Evolutionary conservation across 2,797 vertebrate species (phyloP).

Genomic region (Pitangus sulphuratus): DNA sequence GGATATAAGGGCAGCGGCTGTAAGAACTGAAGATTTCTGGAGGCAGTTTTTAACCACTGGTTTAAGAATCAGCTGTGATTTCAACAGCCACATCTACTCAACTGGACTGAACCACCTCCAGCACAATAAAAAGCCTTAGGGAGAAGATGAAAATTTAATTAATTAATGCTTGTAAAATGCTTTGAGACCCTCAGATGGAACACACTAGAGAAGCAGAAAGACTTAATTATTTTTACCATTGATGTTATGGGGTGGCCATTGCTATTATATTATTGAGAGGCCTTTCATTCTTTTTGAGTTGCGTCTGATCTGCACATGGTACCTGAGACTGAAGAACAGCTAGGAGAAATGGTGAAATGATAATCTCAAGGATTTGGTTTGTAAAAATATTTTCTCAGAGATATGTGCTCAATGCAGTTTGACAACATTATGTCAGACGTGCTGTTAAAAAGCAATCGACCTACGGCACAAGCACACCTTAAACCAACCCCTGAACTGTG

Average conservation of each 20-base stretch:
- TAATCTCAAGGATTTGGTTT: background rate
- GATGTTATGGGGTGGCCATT: background rate
- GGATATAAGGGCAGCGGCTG: background rate
- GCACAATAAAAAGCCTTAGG: slow-evolving; percentile 27
- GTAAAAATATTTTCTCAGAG: background rate
- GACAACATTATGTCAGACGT: background rate
- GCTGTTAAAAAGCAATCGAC: background rate
- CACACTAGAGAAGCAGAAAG: slow-evolving; percentile 43
- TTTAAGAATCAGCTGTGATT: slow-evolving; percentile 45
- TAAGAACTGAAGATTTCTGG: background rate
- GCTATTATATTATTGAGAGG: background rate
- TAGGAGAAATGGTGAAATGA: background rate
- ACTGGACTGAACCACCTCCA: slow-evolving; percentile 62
- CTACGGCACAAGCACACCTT: background rate
- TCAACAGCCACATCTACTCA: slow-evolving; percentile 13
- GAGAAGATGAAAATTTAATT: slow-evolving; percentile 50
- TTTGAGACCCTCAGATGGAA: slow-evolving; percentile 62
- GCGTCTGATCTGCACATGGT: background rate
- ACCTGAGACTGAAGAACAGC: background rate
- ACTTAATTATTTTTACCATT: slow-evolving; percentile 58
- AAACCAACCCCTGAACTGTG: background rate
- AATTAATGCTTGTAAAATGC: slow-evolving; percentile 60
- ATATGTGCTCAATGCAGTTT: background rate
- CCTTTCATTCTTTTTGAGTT: background rate
- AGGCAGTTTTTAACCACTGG: background rate